Evolutionary conservation across 2,797 vertebrate genomes (phyloP).

Genomic region (Schizopygopsis pylzovi): DNA sequence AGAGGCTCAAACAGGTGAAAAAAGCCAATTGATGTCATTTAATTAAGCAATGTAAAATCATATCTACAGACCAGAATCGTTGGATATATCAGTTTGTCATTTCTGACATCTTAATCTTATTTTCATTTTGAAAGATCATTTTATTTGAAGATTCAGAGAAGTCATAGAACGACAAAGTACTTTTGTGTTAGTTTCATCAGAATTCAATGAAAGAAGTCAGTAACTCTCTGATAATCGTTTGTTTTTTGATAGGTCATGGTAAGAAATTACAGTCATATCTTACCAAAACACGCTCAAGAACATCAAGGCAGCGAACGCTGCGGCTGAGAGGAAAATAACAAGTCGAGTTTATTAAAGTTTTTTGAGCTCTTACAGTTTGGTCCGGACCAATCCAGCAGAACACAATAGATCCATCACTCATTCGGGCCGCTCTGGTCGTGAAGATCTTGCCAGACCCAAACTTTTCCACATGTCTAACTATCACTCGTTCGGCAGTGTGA

Average conservation of each 20-base stretch:
- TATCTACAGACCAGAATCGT: neutral
- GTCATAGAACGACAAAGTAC: neutral
- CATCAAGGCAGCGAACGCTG: neutral
- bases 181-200: neutral
- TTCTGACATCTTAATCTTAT: neutral
- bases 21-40: neutral
- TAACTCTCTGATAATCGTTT: neutral
- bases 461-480: neutral
- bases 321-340: neutral
- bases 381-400: neutral
- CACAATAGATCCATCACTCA: neutral
- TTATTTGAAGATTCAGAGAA: neutral
- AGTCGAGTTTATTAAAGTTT: neutral
- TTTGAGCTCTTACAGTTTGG: neutral
- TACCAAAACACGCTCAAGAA: constrained; percentile 5
- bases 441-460: neutral
- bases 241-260: neutral
- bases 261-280: constrained; percentile 9
- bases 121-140: neutral
- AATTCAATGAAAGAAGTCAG: constrained; percentile 17
- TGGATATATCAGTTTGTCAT: neutral
- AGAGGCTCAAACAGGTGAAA: neutral
- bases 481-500: neutral
- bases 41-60: neutral
- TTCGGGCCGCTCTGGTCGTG: neutral